These are phyloP conservation scores for Argopecten irradians DNA, from an alignment of 1,140 invertebrate species.

Conservation along the genomic window DNA sequence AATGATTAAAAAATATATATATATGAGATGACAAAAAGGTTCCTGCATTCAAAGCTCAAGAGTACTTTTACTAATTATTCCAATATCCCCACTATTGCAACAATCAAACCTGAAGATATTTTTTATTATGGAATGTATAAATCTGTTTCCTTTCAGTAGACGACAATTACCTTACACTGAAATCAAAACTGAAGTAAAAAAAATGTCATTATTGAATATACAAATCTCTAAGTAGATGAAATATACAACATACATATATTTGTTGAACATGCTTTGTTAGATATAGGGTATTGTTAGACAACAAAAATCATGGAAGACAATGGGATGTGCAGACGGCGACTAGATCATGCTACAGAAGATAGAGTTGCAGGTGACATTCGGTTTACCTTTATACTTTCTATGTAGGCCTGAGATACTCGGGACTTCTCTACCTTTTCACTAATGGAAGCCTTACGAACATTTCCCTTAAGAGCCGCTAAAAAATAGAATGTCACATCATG, in stretches of 20 bases:
- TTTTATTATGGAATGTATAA: background rate
- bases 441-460: constrained; percentile 67
- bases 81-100: no score
- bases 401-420: constrained; percentile 65
- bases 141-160: background rate
- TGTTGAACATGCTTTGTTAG: background rate
- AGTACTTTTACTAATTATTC: no score
- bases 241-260: background rate
- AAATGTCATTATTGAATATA: no score
- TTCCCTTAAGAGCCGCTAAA: constrained; percentile 62
- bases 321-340: constrained; percentile 16
- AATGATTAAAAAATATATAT: background rate
- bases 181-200: no score
- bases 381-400: constrained; percentile 62
- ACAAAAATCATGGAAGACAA: background rate
- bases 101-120: background rate
- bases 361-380: constrained; percentile 11
- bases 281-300: background rate
- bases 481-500: constrained; percentile 39
- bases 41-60: background rate
- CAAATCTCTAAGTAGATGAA: background rate
- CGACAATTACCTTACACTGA: no score
- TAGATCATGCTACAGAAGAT: constrained; percentile 33
- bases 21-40: background rate
- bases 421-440: constrained; percentile 67